Conservation (phyloP, 64 coral and sea anemone species). For the Hydrozoanthus tunicans region DNA sequence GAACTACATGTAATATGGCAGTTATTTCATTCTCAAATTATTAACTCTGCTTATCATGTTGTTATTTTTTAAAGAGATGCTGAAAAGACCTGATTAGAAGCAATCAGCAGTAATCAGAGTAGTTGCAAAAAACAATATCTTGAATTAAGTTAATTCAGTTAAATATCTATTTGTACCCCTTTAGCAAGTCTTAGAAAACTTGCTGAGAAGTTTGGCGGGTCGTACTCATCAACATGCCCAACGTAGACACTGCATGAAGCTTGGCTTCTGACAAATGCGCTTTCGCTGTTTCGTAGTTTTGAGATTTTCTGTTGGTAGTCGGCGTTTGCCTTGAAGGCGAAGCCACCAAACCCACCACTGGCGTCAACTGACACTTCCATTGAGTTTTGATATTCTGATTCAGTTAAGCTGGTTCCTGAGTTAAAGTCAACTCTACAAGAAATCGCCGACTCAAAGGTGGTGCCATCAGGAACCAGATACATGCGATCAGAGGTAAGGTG, state of each 20-base stretch:
- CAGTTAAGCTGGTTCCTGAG: slow-evolving; percentile 18
- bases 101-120: too few relatives aligned
- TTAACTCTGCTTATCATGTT: too few relatives aligned
- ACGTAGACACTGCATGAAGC: too few relatives aligned
- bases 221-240: slow-evolving; percentile 7
- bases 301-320: slow-evolving; percentile 37
- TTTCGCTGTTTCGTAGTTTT: slow-evolving; percentile 25
- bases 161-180: neutral
- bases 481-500: neutral
- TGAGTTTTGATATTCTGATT: slow-evolving; percentile 29
- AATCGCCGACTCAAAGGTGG: slow-evolving; percentile 34
- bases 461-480: slow-evolving; percentile 12
- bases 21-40: too few relatives aligned
- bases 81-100: too few relatives aligned
- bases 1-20: too few relatives aligned
- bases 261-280: neutral
- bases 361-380: slow-evolving; percentile 24
- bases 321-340: slow-evolving; percentile 32
- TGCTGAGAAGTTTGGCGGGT: slow-evolving; percentile 1
- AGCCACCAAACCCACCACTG: slow-evolving; percentile 37
- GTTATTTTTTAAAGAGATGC: too few relatives aligned
- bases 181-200: neutral
- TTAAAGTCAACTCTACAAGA: slow-evolving; percentile 35
- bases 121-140: too few relatives aligned
- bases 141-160: too few relatives aligned